Percentiles rank a stretch among this genome's conserved stretches.
Evolutionary conservation across 2,113 vertebrate genomes (phyloP).

Genomic region (Glaucidium brasilianum): DNA sequence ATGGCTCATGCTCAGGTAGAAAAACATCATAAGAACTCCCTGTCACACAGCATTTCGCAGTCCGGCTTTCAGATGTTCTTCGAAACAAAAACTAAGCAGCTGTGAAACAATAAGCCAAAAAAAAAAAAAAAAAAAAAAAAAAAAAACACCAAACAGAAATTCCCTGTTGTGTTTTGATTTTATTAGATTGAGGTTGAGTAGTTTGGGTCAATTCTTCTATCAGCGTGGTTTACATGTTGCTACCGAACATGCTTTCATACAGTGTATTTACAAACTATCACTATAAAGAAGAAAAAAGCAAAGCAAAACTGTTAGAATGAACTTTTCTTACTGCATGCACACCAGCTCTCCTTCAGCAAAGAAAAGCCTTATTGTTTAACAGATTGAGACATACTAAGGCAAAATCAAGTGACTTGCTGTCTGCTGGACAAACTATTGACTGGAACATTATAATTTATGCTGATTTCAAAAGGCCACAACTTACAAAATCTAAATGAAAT

Average conservation of each 20-base stretch:
- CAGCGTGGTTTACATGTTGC: background rate
- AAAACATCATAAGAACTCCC: background rate
- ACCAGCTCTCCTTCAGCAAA: background rate
- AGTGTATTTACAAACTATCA: background rate
- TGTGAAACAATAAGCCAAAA: background rate
- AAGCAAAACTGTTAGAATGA: conserved; percentile 17
- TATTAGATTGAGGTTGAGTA: background rate
- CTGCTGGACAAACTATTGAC: conserved; percentile 24
- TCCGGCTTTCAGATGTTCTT: background rate
- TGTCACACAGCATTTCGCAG: background rate
- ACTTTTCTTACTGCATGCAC: conserved; percentile 1
- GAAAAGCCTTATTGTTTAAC: conserved; percentile 37
- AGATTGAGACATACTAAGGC: conserved; percentile 11
- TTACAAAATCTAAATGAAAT: conserved; percentile 9
- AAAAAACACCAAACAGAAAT: background rate
- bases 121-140: background rate
- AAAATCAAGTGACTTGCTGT: conserved; percentile 19
- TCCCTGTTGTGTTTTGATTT: background rate
- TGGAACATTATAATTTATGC: background rate
- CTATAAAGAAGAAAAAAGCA: background rate
- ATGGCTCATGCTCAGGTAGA: background rate
- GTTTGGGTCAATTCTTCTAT: background rate
- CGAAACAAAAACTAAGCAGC: background rate
- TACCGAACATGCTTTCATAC: background rate
- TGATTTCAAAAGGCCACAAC: background rate